Conservation (phyloP, 1,140 invertebrate genomes). For the Platorchestia sp. region DNA sequence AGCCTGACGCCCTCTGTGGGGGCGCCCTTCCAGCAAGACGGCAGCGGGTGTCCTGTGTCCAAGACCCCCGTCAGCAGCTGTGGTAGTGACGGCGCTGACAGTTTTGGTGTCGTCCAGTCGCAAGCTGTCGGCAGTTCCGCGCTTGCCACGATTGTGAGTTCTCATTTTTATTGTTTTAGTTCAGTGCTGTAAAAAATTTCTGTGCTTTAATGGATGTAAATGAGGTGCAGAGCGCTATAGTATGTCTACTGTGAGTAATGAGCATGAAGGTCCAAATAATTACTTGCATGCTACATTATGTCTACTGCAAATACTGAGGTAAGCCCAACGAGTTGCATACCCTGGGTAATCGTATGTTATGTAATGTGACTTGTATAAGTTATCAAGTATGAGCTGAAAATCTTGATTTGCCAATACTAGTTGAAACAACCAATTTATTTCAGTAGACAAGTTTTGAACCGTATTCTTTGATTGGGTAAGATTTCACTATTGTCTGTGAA, state of each 20-base stretch:
- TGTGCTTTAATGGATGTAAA: background rate
- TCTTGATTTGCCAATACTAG: background rate
- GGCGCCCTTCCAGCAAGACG: background rate
- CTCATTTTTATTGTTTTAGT: background rate
- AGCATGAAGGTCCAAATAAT: too few relatives aligned
- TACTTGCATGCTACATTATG: background rate
- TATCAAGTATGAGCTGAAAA: background rate
- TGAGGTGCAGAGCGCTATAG: background rate
- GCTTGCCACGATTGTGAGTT: background rate
- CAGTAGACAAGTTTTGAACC: too few relatives aligned
- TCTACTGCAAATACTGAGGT: background rate
- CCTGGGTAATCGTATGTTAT: background rate
- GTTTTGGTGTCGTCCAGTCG: background rate
- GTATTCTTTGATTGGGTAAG: too few relatives aligned
- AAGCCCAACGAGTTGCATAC: background rate
- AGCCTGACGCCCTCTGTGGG: conserved; percentile 13
- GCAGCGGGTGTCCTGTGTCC: background rate
- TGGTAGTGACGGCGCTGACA: background rate
- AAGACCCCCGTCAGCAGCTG: background rate
- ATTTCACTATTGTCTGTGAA: too few relatives aligned
- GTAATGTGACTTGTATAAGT: background rate
- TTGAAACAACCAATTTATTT: background rate
- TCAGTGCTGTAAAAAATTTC: background rate
- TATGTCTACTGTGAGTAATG: background rate
- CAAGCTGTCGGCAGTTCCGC: background rate